Conservation (phyloP, 2,113 vertebrate genomes). For the Muscicapa adusta region DNA sequence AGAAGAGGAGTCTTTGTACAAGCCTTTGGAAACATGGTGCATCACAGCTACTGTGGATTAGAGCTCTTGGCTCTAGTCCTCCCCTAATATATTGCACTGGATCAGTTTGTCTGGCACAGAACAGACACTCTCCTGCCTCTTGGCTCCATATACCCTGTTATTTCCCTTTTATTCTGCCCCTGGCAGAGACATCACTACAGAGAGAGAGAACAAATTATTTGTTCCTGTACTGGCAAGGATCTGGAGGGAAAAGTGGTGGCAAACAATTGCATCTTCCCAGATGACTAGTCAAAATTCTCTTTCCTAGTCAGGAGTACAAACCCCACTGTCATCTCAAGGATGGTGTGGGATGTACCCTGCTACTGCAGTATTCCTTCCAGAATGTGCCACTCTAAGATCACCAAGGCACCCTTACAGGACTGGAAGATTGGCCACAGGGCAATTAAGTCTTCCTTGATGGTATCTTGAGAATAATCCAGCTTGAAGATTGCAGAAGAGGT, state of each 20-base stretch:
- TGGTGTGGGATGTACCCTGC: not conserved
- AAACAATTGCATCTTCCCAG: not conserved
- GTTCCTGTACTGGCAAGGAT: not conserved
- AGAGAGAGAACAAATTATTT: conserved; percentile 9
- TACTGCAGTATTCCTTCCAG: not conserved
- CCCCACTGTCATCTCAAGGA: not conserved
- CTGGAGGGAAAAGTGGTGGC: not conserved
- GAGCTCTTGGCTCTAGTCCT: not conserved
- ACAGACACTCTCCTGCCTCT: not conserved
- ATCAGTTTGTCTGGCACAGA: not conserved
- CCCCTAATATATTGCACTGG: not conserved
- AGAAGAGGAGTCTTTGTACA: not conserved
- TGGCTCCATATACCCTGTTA: conserved; percentile 14
- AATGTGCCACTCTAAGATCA: not conserved
- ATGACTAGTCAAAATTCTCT: not conserved
- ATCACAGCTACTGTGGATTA: not conserved
- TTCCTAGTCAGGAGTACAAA: not conserved
- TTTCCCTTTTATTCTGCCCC: conserved; percentile 41
- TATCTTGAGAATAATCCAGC: not conserved
- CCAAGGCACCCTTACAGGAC: not conserved
- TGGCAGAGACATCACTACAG: conserved; percentile 6
- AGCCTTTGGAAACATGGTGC: not conserved
- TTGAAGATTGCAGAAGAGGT: not conserved
- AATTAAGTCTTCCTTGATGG: not conserved
- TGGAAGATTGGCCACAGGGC: not conserved